Base-by-base conservation (phyloP, 2,888 invertebrate genomes). In the Megalurothrips usitatus region DNA sequence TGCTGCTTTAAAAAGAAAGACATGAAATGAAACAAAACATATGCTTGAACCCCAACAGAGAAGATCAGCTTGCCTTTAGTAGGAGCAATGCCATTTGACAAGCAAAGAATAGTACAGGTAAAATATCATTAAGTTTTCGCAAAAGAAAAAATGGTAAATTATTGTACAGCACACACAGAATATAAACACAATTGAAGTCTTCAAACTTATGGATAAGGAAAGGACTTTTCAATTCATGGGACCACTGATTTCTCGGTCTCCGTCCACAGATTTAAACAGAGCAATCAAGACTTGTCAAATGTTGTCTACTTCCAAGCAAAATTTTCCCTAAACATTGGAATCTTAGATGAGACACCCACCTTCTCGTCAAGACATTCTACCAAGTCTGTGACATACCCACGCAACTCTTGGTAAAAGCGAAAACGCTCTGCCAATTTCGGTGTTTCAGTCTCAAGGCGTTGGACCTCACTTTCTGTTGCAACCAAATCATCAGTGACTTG, bases 361-460 rank as follows among this genome's bases (percentile, higher is more conserved):
- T 99, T 99, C 90, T 98, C 97, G 88, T 97, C 96, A 85, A 98
- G 91, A 89, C 98, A 99, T 90, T 99, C 98, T 87, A 98, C 93
- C 88, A 98, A 93, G 91, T 98, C 97, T 84, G 94, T 94, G 87
- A 97, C 92, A 91, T 97, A 99, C 86, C 96, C 96, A 87, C 96
- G 92, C 86, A 96, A 92, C 89, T 97, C 96, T 91, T 99, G 98
- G 90, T 97, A 98, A 89, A 97, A 95, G 86, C 92, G 90, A 90
- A 96, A 98, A 84, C 94, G 93, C 82, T 93, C 92, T 84, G 95
- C 96, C 81, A 96, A 91, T 82, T 88, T 87, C 26, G 92, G 92
- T 81, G 90, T 91, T 83, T 90, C 90, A 81, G 89, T 87, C 83
- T 92, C 91, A 82, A 89, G 85, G 79, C 87, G 85, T 81, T 85